phyloP scores from a whole-genome alignment of 2,113 vertebrate species.

The Poeciliopsis retropinna region DNA sequence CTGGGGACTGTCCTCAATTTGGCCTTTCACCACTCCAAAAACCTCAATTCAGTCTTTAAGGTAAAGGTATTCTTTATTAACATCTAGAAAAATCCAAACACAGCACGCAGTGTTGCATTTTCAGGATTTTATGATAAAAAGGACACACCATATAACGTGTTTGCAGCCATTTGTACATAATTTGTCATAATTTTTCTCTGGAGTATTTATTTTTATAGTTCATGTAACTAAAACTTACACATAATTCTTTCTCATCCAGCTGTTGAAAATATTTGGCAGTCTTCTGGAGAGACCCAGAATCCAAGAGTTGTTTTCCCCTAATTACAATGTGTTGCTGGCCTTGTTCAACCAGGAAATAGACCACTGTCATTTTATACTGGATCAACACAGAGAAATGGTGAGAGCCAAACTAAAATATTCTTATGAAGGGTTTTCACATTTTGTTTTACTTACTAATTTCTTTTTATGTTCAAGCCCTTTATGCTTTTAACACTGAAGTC shows the following conservation, averaged over 20 bases:
- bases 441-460: neutral
- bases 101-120: neutral
- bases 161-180: neutral
- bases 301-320: conserved; percentile 73
- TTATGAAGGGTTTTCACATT: neutral
- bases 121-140: neutral
- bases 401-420: neutral
- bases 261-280: conserved; percentile 78
- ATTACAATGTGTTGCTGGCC: conserved; percentile 75
- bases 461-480: neutral
- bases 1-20: conserved; percentile 83
- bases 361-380: conserved; percentile 72
- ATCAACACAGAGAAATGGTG: conserved; percentile 79
- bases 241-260: conserved; percentile 43
- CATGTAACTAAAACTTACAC: neutral
- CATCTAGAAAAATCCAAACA: neutral
- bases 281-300: conserved; percentile 77
- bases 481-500: neutral
- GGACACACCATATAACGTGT: neutral
- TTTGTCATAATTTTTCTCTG: neutral
- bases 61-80: conserved; percentile 50
- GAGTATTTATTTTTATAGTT: neutral
- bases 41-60: conserved; percentile 80
- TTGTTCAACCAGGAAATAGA: conserved; percentile 81
- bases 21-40: conserved; percentile 82